Base-by-base conservation (phyloP, 2,797 vertebrate genomes). In the Mus minutoides region DNA sequence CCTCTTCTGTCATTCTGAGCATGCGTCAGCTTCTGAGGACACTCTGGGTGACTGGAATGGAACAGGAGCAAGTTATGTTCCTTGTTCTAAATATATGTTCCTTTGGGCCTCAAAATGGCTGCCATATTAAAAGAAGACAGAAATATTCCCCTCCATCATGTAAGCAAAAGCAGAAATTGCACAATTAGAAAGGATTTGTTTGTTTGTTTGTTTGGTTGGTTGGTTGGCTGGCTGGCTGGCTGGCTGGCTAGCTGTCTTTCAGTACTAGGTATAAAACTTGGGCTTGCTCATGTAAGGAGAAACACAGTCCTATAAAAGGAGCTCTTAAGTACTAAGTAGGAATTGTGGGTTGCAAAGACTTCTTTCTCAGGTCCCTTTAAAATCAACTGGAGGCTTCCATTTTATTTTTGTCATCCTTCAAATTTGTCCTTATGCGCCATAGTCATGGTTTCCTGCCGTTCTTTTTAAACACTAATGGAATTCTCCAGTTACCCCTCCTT, bases 391-490 rank as follows among this genome's bases (percentile, higher is more conserved):
- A 85, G 40, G 6, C 12, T 94, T 95, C 31, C 21, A 13, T 90
- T 83, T 92, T 86, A 93, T 96, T 94, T 95, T 86, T 9, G 46
- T 17, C n/a, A 49, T 62, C 29, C 77, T 94, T 89, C 37, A 73
- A 34, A 95, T 73, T 90, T 92, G 43, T 34, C 89, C 71, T 95
- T 94, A 73, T 49, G 85, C 12, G 29, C 52, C 26, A 19, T 22
- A 84, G 11, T 96, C 54, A 80, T 0, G 37, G 86, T 88, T 97
- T 60, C 78, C 86, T 87, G 60, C 90, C 43, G 62, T 95, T 87
- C 75, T 91, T 94, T 94, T 92, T 60, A 94, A 95, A 82, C 90
- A 52, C 69, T 85, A 77, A 94, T 67, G 62, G 17, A 91, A 96
- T 91, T 95, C 54, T 96, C 62, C 46, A 62, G 31, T 95, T 94